A percentile compares a stretch with the other conserved stretches of the same genome.
Evolutionary conservation across 2,113 vertebrate genomes (phyloP).

Genomic region (Lophotis ruficrista): DNA sequence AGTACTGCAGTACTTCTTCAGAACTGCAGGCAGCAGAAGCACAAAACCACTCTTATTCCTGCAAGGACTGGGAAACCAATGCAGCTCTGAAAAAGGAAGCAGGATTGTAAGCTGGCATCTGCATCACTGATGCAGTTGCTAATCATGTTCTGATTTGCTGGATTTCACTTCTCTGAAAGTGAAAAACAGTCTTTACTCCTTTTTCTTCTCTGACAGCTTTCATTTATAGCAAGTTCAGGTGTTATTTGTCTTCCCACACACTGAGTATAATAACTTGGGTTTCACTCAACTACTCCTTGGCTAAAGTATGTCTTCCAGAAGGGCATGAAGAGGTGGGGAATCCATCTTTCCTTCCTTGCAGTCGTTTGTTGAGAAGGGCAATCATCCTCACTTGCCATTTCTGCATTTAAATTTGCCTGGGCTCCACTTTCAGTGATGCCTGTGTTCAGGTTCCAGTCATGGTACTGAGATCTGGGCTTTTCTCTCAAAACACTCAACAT

Average conservation of each 20-base stretch:
- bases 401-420: not conserved
- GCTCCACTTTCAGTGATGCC: not conserved
- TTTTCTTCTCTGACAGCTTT: conserved; percentile 1
- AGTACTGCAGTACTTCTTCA: too few species aligned
- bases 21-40: not conserved
- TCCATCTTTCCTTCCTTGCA: not conserved
- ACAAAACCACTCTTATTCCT: not conserved
- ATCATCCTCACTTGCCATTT: not conserved
- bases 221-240: conserved; percentile 2
- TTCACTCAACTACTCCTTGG: not conserved
- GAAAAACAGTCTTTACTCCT: conserved; percentile 3
- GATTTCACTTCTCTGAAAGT: conserved; percentile 9
- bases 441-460: not conserved
- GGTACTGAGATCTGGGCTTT: not conserved
- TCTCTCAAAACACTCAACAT: not conserved
- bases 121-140: not conserved
- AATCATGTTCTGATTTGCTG: not conserved
- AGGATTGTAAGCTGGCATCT: not conserved
- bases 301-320: not conserved
- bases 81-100: not conserved
- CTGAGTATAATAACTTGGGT: not conserved
- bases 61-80: not conserved
- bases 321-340: not conserved
- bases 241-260: not conserved
- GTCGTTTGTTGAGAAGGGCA: not conserved